A percentile compares a stretch with the other conserved stretches of the same genome.
Conservation (phyloP, 2,888 invertebrate genomes). For the Syrista parreyssii region DNA sequence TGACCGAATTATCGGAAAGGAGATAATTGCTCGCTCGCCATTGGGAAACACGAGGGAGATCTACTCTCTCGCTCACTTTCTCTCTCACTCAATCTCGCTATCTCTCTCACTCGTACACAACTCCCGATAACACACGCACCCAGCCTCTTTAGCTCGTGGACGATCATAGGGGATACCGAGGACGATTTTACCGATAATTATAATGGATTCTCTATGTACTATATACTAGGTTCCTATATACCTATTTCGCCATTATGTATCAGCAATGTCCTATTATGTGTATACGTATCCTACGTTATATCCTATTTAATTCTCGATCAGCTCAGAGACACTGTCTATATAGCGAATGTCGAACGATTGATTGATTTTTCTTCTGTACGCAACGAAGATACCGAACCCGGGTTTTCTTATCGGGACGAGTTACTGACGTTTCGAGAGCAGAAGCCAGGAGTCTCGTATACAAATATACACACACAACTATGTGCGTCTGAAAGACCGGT, state of each 20-base stretch:
- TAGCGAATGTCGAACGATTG: background rate
- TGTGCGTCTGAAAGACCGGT: background rate
- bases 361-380: background rate
- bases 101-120: background rate
- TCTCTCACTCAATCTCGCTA: background rate
- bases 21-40: conserved; percentile 2
- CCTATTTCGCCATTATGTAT: background rate
- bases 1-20: conserved; percentile 50
- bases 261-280: background rate
- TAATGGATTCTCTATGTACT: background rate
- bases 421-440: background rate
- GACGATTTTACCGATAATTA: background rate
- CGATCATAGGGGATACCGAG: background rate
- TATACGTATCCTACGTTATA: background rate
- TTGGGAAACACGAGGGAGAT: conserved; percentile 1
- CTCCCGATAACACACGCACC: background rate
- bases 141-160: background rate
- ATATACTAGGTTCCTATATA: background rate
- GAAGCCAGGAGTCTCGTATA: background rate
- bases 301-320: background rate
- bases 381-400: background rate
- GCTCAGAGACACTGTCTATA: background rate
- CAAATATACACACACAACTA: background rate
- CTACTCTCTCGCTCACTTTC: background rate
- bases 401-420: background rate